phyloP scores from a whole-genome alignment of 2,113 vertebrate species.

The Oryzias javanicus region DNA sequence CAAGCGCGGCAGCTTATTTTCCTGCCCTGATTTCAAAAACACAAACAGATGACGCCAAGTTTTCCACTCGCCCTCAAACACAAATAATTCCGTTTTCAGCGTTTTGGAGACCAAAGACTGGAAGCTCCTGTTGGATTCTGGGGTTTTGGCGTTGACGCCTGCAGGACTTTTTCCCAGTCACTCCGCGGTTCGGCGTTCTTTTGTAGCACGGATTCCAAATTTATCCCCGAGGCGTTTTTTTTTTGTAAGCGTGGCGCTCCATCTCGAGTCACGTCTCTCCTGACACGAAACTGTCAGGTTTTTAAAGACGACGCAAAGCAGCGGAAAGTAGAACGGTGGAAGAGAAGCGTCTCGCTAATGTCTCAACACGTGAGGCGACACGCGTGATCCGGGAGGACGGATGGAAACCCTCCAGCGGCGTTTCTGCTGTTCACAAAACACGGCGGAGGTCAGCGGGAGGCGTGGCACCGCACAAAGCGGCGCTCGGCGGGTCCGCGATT shows the following conservation, averaged over 20 bases:
- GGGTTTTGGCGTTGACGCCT: constrained; percentile 40
- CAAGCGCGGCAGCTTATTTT: constrained; percentile 37
- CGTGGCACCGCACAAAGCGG: too few relatives aligned
- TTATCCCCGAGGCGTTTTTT: constrained; percentile 26
- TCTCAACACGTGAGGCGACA: constrained; percentile 15
- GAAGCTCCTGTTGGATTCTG: constrained; percentile 25
- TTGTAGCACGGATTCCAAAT: constrained; percentile 43
- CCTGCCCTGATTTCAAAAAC: constrained; percentile 70
- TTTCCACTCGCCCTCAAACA: constrained; percentile 44
- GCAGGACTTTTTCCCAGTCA: constrained; percentile 26
- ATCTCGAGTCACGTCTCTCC: constrained; percentile 41
- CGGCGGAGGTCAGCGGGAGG: neutral
- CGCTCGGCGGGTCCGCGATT: neutral
- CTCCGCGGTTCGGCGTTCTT: constrained; percentile 24
- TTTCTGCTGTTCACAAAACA: constrained; percentile 6
- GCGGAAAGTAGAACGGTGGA: constrained; percentile 41
- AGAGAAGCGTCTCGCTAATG: constrained; percentile 33
- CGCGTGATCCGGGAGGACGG: constrained; percentile 9
- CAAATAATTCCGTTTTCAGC: constrained; percentile 64
- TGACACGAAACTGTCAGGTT: constrained; percentile 48
- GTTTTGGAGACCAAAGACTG: constrained; percentile 14
- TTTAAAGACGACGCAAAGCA: constrained; percentile 26
- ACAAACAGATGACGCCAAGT: constrained; percentile 64
- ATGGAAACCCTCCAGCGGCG: neutral
- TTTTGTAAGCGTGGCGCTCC: constrained; percentile 35